Conservation (phyloP, 2,113 vertebrate genomes). For the Apteryx mantelli region DNA sequence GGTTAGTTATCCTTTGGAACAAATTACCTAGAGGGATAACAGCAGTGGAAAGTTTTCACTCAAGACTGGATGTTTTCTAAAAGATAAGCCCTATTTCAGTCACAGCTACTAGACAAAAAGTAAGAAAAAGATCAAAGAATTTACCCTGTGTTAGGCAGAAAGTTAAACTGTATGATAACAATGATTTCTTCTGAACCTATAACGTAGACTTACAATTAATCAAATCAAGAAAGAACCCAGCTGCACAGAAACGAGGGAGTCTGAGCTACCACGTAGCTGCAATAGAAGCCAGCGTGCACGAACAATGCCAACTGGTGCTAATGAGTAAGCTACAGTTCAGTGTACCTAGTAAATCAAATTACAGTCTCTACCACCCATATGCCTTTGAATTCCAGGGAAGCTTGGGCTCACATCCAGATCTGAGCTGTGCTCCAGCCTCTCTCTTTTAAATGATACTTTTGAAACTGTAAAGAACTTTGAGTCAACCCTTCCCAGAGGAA, state of each 20-base stretch:
- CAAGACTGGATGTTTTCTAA: not conserved
- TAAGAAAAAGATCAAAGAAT: conserved; percentile 11
- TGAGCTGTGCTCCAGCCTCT: not conserved
- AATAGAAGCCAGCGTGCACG: not conserved
- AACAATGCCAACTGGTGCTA: not conserved
- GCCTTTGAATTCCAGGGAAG: not conserved
- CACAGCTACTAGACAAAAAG: not conserved
- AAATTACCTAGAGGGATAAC: not conserved
- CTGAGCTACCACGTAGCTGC: not conserved
- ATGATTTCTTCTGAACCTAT: not conserved
- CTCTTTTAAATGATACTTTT: not conserved
- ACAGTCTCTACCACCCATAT: not conserved
- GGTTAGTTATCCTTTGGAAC: conserved; percentile 5
- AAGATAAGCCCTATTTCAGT: not conserved
- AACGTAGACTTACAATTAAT: not conserved
- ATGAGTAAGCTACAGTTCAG: not conserved
- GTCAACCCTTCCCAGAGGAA: not conserved
- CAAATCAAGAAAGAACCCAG: not conserved
- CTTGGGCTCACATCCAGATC: not conserved
- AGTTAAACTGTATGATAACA: not conserved
- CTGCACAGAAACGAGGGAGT: not conserved
- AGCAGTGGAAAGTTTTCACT: not conserved
- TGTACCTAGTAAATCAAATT: conserved; percentile 15
- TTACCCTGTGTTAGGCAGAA: not conserved
- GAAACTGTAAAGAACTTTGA: not conserved